Evolutionary conservation across 1,140 invertebrate species (phyloP), one percentile per base, ranked within the genome.

Genomic region (Lasioglossum albipes): DNA sequence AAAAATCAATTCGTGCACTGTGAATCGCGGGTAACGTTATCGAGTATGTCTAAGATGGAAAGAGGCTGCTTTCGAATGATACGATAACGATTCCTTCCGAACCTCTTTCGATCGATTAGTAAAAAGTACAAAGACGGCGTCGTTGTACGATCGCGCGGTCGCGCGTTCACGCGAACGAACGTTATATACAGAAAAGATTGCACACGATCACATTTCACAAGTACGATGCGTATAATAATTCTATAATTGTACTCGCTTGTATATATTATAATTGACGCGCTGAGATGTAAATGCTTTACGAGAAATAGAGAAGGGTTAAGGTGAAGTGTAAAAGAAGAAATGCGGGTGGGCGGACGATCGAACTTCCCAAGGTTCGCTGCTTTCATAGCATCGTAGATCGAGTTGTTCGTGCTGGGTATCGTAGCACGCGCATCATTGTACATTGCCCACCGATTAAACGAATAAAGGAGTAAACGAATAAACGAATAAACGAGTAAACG

Each of bases 191-290:
- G 74, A 82, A 86, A 84, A 84, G 78, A 89, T 88, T 88, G 88
- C 84, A 84, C 84, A 88, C 86, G 66, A 84, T 88, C 81, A 88
- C 87, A 89, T 81, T 82, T 89, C 75, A 86, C 69, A 78, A 85
- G 52, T 88, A 84, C 59, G 68, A 81, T 88, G 75, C 83, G 18
- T 54, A 49, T 16, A 54, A 49, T 16, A 54, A 20, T 54, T 16
- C 52, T 54, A 54, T 54, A 54, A 18, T 18, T 54, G 52, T 54
- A 49, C 45, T 49, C 45, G 45, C 13, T 18, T 54, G 18, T 54
- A 20, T 54, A 74, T 86, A 84, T 82, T 59, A 82, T 89, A 90
- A 90, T 90, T 90, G 89, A 90, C 88, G 86, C 54, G 62, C 69
- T 66, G 68, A 84, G 84, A 73, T 75, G 75, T 77, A 89, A 86